A percentile compares a stretch with the other conserved stretches of the same genome.
Conservation (phyloP, 2,888 invertebrate species). For the Elmis aenea region DNA sequence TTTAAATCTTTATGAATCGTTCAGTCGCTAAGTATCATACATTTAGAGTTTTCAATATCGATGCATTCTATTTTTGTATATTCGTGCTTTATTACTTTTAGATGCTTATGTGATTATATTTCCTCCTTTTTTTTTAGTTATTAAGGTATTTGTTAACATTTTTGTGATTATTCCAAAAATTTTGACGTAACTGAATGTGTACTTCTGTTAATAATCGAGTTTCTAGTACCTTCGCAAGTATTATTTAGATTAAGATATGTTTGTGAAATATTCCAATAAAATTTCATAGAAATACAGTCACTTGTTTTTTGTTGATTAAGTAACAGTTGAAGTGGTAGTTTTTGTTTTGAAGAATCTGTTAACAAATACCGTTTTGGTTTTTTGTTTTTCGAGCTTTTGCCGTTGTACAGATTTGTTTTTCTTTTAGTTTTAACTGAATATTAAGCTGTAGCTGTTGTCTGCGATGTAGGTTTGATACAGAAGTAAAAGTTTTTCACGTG, state of each 20-base stretch:
- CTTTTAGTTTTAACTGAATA: conserved; percentile 5
- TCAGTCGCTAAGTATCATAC: too few relatives aligned
- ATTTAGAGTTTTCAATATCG: background rate
- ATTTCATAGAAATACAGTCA: too few relatives aligned
- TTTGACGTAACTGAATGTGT: too few relatives aligned
- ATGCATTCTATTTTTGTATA: conserved; percentile 2
- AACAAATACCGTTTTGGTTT: conserved; percentile 13
- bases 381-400: conserved; percentile 9
- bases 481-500: conserved; percentile 7
- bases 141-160: conserved; percentile 26
- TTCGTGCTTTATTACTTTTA: conserved; percentile 1
- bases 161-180: conserved; percentile 18
- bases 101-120: conserved; percentile 3
- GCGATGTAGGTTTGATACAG: conserved; percentile 20
- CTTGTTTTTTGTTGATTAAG: too few relatives aligned
- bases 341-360: conserved; percentile 17
- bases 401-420: too few relatives aligned
- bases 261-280: too few relatives aligned
- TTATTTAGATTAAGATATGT: too few relatives aligned
- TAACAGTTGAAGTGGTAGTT: too few relatives aligned
- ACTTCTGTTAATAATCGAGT: too few relatives aligned
- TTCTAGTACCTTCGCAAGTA: too few relatives aligned
- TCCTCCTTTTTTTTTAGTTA: conserved; percentile 12
- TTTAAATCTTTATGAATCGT: too few relatives aligned
- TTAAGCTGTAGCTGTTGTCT: conserved; percentile 7